Evolutionary conservation across 2,113 vertebrate genomes (phyloP).

Genomic region (Erpornis zantholeuca): DNA sequence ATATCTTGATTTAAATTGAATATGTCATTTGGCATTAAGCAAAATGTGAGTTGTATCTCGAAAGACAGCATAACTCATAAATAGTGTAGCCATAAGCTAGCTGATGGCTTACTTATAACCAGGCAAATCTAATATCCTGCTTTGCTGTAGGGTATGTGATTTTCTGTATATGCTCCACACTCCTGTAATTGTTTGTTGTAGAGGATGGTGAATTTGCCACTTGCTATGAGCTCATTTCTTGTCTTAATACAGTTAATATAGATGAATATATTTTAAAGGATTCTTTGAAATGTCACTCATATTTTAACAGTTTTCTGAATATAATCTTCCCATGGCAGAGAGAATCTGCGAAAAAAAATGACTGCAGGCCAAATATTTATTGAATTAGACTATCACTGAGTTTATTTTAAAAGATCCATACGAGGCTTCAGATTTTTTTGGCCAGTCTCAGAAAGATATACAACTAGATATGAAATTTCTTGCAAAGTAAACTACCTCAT

Average conservation of each 20-base stretch:
- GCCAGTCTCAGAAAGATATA: not conserved
- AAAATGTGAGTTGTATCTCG: slow-evolving; percentile 25
- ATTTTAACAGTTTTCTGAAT: slow-evolving; percentile 26
- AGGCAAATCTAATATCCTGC: slow-evolving; percentile 55
- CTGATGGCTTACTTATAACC: slow-evolving; percentile 35
- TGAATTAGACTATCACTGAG: slow-evolving; percentile 9
- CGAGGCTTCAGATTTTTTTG: not conserved
- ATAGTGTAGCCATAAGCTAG: slow-evolving; percentile 15
- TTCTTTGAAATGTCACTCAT: slow-evolving; percentile 3
- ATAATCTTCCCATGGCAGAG: not conserved
- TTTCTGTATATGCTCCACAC: slow-evolving; percentile 16
- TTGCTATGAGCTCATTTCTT: slow-evolving; percentile 32
- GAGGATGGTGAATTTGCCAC: slow-evolving; percentile 16
- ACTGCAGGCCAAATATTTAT: slow-evolving; percentile 15
- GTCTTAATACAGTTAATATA: slow-evolving; percentile 26
- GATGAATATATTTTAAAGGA: slow-evolving; percentile 35
- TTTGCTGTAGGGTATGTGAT: slow-evolving; percentile 47
- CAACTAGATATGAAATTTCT: slow-evolving; percentile 8
- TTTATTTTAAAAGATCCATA: slow-evolving; percentile 32
- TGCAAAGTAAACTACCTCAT: not conserved
- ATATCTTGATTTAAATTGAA: slow-evolving; percentile 42
- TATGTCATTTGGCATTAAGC: slow-evolving; percentile 36
- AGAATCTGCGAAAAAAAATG: not conserved
- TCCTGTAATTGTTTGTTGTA: slow-evolving; percentile 29
- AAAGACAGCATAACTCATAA: slow-evolving; percentile 35